Evolutionary conservation across 2,797 vertebrate genomes (phyloP).

Genomic region (Sebastes vulpes): DNA sequence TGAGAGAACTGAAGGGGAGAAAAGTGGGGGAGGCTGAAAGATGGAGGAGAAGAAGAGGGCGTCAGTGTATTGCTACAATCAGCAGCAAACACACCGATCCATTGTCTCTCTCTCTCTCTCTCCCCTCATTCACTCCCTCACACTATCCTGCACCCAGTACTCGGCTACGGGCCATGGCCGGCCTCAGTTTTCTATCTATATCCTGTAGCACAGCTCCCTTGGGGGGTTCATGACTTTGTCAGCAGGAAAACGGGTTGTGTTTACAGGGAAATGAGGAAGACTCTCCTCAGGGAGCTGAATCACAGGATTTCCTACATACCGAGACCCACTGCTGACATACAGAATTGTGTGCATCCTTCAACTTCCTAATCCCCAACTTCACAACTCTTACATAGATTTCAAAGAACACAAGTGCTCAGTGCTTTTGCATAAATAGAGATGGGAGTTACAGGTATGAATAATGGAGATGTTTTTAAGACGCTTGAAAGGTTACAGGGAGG

Average conservation of each 20-base stretch:
- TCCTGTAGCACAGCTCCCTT: slow-evolving; percentile 61
- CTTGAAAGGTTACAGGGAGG: slow-evolving; percentile 32
- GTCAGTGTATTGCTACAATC: slow-evolving; percentile 50
- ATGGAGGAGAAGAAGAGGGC: slow-evolving; percentile 11
- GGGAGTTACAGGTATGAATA: slow-evolving; percentile 36
- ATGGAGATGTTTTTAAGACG: slow-evolving; percentile 42
- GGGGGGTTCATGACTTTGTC: slow-evolving; percentile 68
- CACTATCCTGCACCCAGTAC: slow-evolving; percentile 2
- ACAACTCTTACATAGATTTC: slow-evolving; percentile 1
- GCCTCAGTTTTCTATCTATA: slow-evolving; percentile 67
- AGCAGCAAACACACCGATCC: slow-evolving; percentile 43
- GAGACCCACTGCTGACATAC: slow-evolving; percentile 29
- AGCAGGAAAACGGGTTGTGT: slow-evolving; percentile 71
- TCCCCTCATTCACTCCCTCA: slow-evolving; percentile 15
- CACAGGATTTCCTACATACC: slow-evolving; percentile 43
- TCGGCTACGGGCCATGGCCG: slow-evolving; percentile 46
- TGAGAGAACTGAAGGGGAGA: neutral
- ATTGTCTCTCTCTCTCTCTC: neutral
- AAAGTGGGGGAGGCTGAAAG: neutral
- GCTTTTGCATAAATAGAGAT: slow-evolving; percentile 27
- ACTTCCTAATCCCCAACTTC: neutral
- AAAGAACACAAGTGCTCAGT: neutral
- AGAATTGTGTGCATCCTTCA: slow-evolving; percentile 1
- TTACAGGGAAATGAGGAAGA: slow-evolving; percentile 66
- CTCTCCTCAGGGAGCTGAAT: slow-evolving; percentile 68